Evolutionary conservation across 2,113 vertebrate species (phyloP), one percentile per base, ranked within the genome.

Genomic region (Beaufortia kweichowensis): DNA sequence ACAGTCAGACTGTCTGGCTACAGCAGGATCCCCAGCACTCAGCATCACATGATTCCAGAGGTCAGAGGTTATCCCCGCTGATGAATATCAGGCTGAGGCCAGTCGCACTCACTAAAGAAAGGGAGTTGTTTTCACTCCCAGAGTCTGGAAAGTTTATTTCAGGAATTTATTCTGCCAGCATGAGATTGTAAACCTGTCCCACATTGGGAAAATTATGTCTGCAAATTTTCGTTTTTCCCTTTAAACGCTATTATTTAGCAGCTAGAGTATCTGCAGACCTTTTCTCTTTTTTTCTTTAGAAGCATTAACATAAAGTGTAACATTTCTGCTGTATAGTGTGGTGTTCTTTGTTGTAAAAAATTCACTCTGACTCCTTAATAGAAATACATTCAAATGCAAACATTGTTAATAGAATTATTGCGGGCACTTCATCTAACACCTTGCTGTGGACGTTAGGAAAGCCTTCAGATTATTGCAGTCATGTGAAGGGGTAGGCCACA

Each of bases 1-100:
- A 73, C 86, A 90, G 92, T 88, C 90, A 93, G 92, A 93, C 92
- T 90, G 92, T 91, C 92, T 93, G 92, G 90, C 92, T 93, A 88
- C 91, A 84, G 69, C 81, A n/a, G 85, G 90, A 91, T 90, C 90
- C 89, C 82, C 88, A 85, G 88, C 90, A 87, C 90, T 90, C 88
- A 86, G 87, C 89, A 85, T 92, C 91, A 91, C 90, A 88, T 90
- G 91, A 92, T 91, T 90, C 88, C 75, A 66, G 73, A 77, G 91
- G 92, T 91, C 89, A 90, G 78, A 91, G 91, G 91, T 93, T 91
- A 92, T 91, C 91, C 91, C 80, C 76, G 82, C 90, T 91, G 92
- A 93, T 92, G 92, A 89, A 90, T 92, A 93, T 93, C 90, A 82
- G 81, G 79, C 84, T 46, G 55, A 87, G 87, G 75, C 85, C 84